Evolutionary conservation across 2,113 vertebrate species (phyloP).

Genomic region (Hemiprocne comata): DNA sequence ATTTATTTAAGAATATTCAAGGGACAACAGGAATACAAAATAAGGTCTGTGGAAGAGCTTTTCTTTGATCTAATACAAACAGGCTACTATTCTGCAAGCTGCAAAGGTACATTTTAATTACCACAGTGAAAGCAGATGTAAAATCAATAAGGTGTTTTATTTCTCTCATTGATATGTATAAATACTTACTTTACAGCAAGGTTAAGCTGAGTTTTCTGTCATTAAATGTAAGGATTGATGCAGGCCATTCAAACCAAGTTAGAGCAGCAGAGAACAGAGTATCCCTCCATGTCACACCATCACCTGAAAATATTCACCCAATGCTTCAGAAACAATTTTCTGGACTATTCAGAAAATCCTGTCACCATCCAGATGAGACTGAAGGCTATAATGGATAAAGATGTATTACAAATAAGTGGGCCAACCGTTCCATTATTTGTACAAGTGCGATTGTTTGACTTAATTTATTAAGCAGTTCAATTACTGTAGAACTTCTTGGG

Average conservation of each 20-base stretch:
- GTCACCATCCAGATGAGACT: neutral
- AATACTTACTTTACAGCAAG: conserved; percentile 74
- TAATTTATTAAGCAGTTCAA: conserved; percentile 47
- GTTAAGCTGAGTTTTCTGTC: conserved; percentile 73
- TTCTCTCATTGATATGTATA: conserved; percentile 76
- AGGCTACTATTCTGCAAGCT: conserved; percentile 67
- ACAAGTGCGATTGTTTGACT: conserved; percentile 16
- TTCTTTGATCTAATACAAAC: conserved; percentile 60
- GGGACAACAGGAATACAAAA: conserved; percentile 3
- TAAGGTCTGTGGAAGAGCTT: neutral
- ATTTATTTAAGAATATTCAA: conserved; percentile 39
- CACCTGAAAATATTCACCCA: conserved; percentile 7
- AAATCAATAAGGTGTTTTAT: conserved; percentile 77
- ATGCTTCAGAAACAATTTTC: neutral
- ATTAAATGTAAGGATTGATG: conserved; percentile 68
- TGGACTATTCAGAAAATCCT: conserved; percentile 16
- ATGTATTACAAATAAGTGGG: conserved; percentile 4
- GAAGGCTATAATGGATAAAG: conserved; percentile 3
- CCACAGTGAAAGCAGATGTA: conserved; percentile 68
- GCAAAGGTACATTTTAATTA: conserved; percentile 76
- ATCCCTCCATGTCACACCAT: neutral
- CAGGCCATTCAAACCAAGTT: conserved; percentile 48
- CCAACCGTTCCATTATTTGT: conserved; percentile 13
- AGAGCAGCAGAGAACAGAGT: conserved; percentile 1
- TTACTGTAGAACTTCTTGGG: conserved; percentile 48